Conservation (phyloP, 2,888 invertebrate species). For the Mythimna vitellina region DNA sequence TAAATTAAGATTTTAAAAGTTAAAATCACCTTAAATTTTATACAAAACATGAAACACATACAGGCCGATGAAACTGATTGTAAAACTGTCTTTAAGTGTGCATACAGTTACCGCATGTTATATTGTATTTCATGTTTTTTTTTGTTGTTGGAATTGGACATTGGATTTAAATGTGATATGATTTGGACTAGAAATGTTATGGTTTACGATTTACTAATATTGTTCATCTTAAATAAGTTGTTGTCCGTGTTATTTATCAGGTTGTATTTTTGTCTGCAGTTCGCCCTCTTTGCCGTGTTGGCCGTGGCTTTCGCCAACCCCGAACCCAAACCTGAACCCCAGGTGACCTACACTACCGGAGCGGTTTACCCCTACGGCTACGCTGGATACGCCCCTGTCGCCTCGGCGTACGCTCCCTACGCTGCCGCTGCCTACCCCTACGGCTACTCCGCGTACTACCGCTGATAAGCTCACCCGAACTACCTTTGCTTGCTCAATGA, state of each 20-base stretch:
- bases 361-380: constrained; percentile 71
- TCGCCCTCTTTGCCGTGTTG: constrained; percentile 89
- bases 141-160: background rate
- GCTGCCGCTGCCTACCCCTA: constrained; percentile 79
- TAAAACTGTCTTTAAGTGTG: background rate
- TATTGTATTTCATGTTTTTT: background rate
- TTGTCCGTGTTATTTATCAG: background rate
- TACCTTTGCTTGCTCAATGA: constrained; percentile 66
- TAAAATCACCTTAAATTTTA: constrained; percentile 2
- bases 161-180: constrained; percentile 5
- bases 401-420: constrained; percentile 73
- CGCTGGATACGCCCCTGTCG: constrained; percentile 71
- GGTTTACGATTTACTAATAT: too few relatives aligned
- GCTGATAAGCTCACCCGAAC: constrained; percentile 55
- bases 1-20: background rate
- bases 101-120: background rate
- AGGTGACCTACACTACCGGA: constrained; percentile 75
- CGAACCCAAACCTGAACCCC: constrained; percentile 86
- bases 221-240: background rate
- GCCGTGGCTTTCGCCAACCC: constrained; percentile 90
- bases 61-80: background rate
- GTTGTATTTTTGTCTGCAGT: constrained; percentile 76
- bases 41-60: background rate
- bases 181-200: background rate
- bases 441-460: constrained; percentile 79